phyloP scores from a whole-genome alignment of 1,140 invertebrate species.

The Lepidurus arcticus region DNA sequence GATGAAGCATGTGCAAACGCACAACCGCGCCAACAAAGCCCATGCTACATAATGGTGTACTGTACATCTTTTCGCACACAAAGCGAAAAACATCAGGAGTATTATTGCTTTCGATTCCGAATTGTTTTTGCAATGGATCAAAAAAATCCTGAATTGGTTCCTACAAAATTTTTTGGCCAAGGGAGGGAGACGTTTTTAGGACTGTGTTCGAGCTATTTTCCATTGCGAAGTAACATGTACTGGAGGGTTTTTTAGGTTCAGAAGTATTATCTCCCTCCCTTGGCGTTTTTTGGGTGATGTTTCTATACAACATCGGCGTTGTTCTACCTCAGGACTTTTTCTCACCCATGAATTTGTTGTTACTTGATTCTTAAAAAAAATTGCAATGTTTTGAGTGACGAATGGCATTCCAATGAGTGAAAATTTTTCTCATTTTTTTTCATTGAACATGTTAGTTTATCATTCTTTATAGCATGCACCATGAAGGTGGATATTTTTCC shows the following conservation, averaged over 20 bases:
- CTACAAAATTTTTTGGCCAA: neutral
- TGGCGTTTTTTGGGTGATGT: neutral
- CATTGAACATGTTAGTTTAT: neutral
- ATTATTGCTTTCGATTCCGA: constrained; percentile 4
- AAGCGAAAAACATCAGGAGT: neutral
- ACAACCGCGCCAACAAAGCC: constrained; percentile 51
- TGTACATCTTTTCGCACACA: neutral
- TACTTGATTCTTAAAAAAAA: constrained; percentile 2
- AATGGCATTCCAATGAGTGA: constrained; percentile 31
- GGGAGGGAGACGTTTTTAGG: neutral
- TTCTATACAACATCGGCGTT: constrained; percentile 18
- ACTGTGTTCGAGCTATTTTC: neutral
- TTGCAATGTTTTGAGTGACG: constrained; percentile 25
- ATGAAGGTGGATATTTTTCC: neutral
- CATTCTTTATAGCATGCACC: neutral
- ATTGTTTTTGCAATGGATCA: constrained; percentile 3
- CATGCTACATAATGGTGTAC: neutral
- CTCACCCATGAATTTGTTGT: neutral
- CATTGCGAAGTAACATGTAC: neutral
- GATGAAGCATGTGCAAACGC: constrained; percentile 85
- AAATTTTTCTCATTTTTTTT: neutral
- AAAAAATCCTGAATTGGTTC: constrained; percentile 22
- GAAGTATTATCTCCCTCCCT: constrained; percentile 8
- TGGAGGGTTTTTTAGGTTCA: neutral
- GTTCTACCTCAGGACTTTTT: constrained; percentile 18